A percentile compares a stretch with the other conserved stretches of the same genome.
phyloP scores from a whole-genome alignment of 2,797 vertebrate species.

The Sebastes trivittatus region DNA sequence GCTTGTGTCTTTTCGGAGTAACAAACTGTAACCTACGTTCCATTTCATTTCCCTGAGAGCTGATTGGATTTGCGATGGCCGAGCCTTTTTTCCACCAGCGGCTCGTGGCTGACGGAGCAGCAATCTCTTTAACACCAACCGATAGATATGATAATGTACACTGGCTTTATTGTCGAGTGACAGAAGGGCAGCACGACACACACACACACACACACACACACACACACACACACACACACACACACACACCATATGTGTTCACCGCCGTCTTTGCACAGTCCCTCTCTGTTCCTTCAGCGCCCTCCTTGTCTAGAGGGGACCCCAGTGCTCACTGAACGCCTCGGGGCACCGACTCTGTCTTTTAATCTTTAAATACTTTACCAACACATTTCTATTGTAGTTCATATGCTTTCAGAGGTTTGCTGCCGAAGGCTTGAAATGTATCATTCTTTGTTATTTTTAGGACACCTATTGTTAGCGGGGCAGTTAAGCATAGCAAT shows the following conservation, averaged over 20 bases:
- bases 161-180: slow-evolving; percentile 78
- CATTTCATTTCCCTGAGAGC: slow-evolving; percentile 81
- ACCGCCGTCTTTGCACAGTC: slow-evolving; percentile 1
- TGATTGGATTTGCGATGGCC: slow-evolving; percentile 83
- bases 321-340: slow-evolving; percentile 21
- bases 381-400: slow-evolving; percentile 59
- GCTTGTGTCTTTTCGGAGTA: slow-evolving; percentile 56
- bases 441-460: slow-evolving; percentile 41
- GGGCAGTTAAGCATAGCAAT: no score
- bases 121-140: slow-evolving; percentile 77
- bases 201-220: slow-evolving; percentile 1
- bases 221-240: neutral
- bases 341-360: slow-evolving; percentile 51
- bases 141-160: slow-evolving; percentile 82
- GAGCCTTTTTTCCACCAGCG: slow-evolving; percentile 44
- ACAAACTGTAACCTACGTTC: slow-evolving; percentile 70
- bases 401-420: slow-evolving; percentile 31
- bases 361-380: slow-evolving; percentile 69
- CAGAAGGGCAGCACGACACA: slow-evolving; percentile 63
- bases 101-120: slow-evolving; percentile 63
- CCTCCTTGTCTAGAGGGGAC: slow-evolving; percentile 42
- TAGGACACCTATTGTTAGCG: slow-evolving; percentile 3
- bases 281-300: slow-evolving; percentile 16
- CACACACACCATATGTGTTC: slow-evolving; percentile 29
- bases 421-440: slow-evolving; percentile 26